Conservation (phyloP, 2,888 invertebrate genomes). For the Venusia cambrica region DNA sequence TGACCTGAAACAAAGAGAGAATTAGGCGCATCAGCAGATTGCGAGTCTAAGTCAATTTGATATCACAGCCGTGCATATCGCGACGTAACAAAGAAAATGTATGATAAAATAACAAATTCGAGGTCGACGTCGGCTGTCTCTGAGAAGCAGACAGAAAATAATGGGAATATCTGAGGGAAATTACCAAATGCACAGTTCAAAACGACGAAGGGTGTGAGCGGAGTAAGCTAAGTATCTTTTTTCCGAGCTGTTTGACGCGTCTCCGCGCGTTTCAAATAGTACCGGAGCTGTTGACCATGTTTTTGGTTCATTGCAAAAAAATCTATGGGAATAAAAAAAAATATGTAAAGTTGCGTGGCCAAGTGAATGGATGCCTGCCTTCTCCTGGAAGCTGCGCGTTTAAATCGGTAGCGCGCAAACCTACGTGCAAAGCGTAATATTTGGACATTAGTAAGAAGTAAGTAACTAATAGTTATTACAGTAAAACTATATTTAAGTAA, state of each 20-base stretch:
- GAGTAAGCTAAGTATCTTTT: slow-evolving; percentile 66
- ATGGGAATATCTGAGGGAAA: slow-evolving; percentile 21
- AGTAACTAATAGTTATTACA: too few species aligned
- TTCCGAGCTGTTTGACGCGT: slow-evolving; percentile 62
- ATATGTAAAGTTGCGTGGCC: too few species aligned
- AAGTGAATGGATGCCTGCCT: too few species aligned
- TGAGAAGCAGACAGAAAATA: slow-evolving; percentile 16
- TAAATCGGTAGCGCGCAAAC: too few species aligned
- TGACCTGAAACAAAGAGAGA: neutral
- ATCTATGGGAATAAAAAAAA: too few species aligned
- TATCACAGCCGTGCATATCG: slow-evolving; percentile 17
- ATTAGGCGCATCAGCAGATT: slow-evolving; percentile 2
- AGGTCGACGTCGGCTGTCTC: slow-evolving; percentile 15
- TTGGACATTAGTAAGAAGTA: too few species aligned
- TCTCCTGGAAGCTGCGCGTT: too few species aligned
- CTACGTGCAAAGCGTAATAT: too few species aligned
- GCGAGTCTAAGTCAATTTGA: slow-evolving; percentile 15
- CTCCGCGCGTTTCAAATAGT: slow-evolving; percentile 42
- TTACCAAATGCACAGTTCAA: slow-evolving; percentile 21
- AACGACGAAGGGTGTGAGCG: slow-evolving; percentile 46
- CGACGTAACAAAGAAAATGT: slow-evolving; percentile 21
- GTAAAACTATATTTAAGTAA: too few species aligned
- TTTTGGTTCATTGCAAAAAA: too few species aligned
- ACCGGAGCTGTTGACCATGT: too few species aligned
- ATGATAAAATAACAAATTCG: slow-evolving; percentile 20